Base-by-base conservation (phyloP, 2,888 invertebrate genomes). In the Scaeva pyrastri region DNA sequence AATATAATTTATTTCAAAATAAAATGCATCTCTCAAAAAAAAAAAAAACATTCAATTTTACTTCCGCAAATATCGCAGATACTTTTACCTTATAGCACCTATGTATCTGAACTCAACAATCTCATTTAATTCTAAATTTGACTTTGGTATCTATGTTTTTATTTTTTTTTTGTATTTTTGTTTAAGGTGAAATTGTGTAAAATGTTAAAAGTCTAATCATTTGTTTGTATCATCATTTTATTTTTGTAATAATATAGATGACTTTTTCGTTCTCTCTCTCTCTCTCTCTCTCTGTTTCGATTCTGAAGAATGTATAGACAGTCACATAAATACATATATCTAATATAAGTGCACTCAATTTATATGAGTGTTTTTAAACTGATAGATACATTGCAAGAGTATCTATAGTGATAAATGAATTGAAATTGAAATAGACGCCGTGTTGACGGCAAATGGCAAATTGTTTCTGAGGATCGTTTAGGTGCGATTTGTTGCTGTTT, bases 361-460 rank as follows among this genome's bases (percentile, higher is more conserved):
- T 75, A 71, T 75, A 70, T 73, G 73, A 79, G 68, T 75, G 74
- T 45, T 82, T 55, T 82, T 68, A 77, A 86, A 70, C 86, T 86
- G 77, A 86, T 86, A 82, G 86, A 86, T 82, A 86, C 86, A 78
- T 86, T 86, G 77, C 74, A 82, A 86, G 86, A 31, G 31, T 31
- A 31, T 31, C 31, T 31, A 31, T 39, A 39, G 39, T 86, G 86
- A 86, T 86, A 86, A 86, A 86, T 83, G 87, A 87, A 87, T 83
- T 87, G 78, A 87, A 87, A 87, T 87, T 87, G 87, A 82, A 87
- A 83, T 81, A 87, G 87, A 87, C 87, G 87, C 87, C 87, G 78
- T 83, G 87, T 87, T 87, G 87, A 87, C 87, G 87, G 87, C 87
- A 82, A 66, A 72, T 87, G 87, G 87, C 87, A 87, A 87, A 87